Base-by-base conservation (phyloP, 2,797 vertebrate species). In the Perodicticus potto region DNA sequence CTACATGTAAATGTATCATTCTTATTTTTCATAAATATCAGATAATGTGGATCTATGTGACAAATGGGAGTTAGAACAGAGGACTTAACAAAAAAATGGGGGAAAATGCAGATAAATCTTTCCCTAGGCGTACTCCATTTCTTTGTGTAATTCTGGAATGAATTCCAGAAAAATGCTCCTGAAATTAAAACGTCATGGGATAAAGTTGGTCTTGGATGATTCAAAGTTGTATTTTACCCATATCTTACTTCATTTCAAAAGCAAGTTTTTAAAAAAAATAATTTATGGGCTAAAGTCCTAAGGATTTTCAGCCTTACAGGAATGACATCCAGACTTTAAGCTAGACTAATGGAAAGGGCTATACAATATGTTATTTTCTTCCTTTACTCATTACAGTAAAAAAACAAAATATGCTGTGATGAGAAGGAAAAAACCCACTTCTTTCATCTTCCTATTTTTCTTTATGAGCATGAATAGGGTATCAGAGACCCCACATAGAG, bases 1-100 rank as follows among this genome's bases (percentile, higher is more conserved):
- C 49, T 92, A 37, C 37, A n/a, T 82, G 45, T 29, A 69, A 93
- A 77, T 40, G 81, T 37, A 43, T 83, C 16, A 12, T 77, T 94
- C 86, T 89, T 85, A 61, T 86, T 96, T 95, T 96, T 92, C 73
- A 1, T 80, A 37, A 70, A 74, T 83, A 78, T 94, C 92, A 93
- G 74, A 88, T 70, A 67, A 45, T 55, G 40, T 43, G 37, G 40
- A 25, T 72, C 57, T 70, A 5, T 76, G 83, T 91, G 83, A 86
- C 92, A 94, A 89, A 89, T 69, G 61, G 45, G 23, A 87, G 29
- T 45, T 59, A 25, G 40, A 82, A 55, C 4, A 19, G n/a, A 53
- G 16, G 45, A 72, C 53, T 93, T 89, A 45, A 2, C 23, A 57
- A 86, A 89, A 74, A 74, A 20, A 27, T 3, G 5, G 1, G 0